These are phyloP conservation scores for Lophochroa leadbeateri DNA, from an alignment of 2,113 vertebrate genomes.

Conservation along the genomic window DNA sequence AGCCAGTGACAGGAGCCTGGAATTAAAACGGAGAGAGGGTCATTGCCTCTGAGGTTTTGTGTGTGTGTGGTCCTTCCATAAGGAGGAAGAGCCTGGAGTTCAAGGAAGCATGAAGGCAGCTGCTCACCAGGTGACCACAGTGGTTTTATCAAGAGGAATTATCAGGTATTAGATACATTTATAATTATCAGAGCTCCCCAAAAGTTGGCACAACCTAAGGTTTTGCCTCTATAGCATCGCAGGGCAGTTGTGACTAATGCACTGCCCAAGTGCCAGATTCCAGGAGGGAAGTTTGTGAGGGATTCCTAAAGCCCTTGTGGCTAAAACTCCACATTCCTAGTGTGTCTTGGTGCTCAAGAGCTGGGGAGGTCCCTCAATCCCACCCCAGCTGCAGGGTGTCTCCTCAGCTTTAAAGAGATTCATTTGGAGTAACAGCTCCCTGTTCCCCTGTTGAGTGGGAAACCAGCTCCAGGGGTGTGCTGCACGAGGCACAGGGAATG, in stretches of 20 bases:
- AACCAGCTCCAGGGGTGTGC: neutral
- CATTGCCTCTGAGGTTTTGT: neutral
- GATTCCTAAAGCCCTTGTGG: neutral
- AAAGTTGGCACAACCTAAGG: neutral
- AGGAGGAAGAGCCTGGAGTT: neutral
- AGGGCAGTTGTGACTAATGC: rapidly evolving
- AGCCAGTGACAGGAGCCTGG: neutral
- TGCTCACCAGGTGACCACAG: neutral
- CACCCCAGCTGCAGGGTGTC: neutral
- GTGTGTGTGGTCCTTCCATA: neutral
- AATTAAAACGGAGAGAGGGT: neutral
- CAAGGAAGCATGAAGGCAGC: neutral
- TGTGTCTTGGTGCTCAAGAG: rapidly evolving
- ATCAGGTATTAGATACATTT: neutral
- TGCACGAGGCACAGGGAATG: neutral
- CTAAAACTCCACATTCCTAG: neutral
- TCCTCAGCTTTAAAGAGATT: rapidly evolving
- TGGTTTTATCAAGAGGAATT: neutral
- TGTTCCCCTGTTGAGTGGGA: neutral
- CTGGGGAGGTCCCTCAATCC: too few species aligned
- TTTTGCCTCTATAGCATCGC: rapidly evolving
- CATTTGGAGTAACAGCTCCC: neutral
- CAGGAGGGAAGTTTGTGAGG: neutral
- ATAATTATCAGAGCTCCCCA: neutral
- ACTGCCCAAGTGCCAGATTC: neutral